A percentile compares a stretch with the other conserved stretches of the same genome.
These are phyloP conservation scores for Alouatta palliata DNA, from an alignment of 2,113 vertebrate species.

Conservation along the genomic window DNA sequence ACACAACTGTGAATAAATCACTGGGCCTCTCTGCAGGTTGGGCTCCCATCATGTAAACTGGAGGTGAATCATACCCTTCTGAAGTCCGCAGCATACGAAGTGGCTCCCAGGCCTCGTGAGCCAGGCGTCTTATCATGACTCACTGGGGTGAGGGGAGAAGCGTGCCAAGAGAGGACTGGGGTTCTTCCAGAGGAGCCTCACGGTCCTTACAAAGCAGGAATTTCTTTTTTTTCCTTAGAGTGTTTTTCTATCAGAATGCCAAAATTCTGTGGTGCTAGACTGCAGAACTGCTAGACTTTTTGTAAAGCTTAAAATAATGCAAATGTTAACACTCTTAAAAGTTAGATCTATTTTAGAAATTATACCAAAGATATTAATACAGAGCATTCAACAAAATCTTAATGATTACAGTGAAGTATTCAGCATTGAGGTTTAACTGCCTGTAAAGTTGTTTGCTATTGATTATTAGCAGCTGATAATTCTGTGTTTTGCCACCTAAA, in stretches of 20 bases:
- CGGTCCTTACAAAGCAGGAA: not conserved
- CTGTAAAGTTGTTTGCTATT: not conserved
- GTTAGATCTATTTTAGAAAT: not conserved
- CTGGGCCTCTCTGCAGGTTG: not conserved
- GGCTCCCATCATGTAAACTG: not conserved
- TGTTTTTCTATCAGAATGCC: not conserved
- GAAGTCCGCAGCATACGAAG: fast-evolving
- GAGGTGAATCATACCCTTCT: not conserved
- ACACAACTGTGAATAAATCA: not conserved
- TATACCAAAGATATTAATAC: not conserved
- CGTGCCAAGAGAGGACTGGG: not conserved
- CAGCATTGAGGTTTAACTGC: not conserved
- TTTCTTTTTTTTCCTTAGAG: not conserved
- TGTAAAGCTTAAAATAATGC: slow-evolving; percentile 2
- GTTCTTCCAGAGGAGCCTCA: not conserved
- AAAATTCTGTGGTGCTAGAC: not conserved
- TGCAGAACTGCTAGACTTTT: not conserved
- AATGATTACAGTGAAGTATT: not conserved
- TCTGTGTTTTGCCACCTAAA: not conserved
- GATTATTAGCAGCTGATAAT: not conserved
- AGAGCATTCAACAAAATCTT: not conserved
- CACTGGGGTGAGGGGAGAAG: not conserved
- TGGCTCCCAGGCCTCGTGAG: not conserved
- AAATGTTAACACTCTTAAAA: slow-evolving; percentile 12
- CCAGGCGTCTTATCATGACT: not conserved